Evolutionary conservation across 2,888 invertebrate genomes (phyloP), one percentile per base, ranked within the genome.

Genomic region (Mayetiola destructor): DNA sequence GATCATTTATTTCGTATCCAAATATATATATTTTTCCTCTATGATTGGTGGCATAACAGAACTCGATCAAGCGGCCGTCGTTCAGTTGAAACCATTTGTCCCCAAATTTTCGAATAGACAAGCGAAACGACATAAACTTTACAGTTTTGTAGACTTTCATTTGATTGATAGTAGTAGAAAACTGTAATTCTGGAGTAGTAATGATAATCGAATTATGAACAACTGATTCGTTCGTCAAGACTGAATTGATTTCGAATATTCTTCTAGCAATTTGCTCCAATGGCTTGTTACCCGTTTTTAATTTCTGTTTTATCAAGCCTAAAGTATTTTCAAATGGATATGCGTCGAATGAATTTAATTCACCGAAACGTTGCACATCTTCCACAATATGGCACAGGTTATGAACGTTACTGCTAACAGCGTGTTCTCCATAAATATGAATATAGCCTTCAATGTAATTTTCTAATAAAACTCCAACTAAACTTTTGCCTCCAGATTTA

Each of bases 341-440:
- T 10, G 32, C 30, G 10, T 27, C 16, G 10, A 54, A 29, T 5
- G 54, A 54, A 32, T 16, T n/a, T 40, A 52, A 30, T 27, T 52
- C 9, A 6, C 69, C 69, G 61, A 64, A 67, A 36, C 58, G 63
- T 56, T 40, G 30, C 5, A 63, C 65, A 60, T 71, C 69, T 56
- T 64, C 62, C 27, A 66, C 62, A 23, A 70, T 53, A 62, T 70
- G 70, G 21, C 64, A 59, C 16, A 71, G 59, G 39, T 64, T 63
- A 61, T 71, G 70, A 4, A 70, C 62, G 64, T 71, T 71, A 60
- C 68, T 67, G n/a, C 64, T 63, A 16, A 68, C 58, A 57, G 61
- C 61, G 30, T 67, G 62, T 57, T 61, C 58, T 14, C 66, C 66
- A 63, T 70, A 70, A 23, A 68, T 52, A 36, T 63, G 59, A 36